Evolutionary conservation across 1,140 invertebrate species (phyloP).

Genomic region (Eriosoma lanigerum): DNA sequence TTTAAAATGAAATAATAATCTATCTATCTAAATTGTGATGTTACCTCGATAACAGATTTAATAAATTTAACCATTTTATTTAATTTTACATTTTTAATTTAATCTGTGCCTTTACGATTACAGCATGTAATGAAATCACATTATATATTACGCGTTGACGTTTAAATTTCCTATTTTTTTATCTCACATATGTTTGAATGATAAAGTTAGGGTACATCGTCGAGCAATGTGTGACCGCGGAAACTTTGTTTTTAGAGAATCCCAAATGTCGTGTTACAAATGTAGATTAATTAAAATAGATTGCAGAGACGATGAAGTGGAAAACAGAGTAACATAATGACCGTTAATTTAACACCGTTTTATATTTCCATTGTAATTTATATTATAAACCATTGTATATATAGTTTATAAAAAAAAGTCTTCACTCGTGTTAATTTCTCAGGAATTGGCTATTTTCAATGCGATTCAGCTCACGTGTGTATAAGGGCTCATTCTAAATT

Average conservation of each 20-base stretch:
- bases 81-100: no score
- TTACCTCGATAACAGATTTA: no score
- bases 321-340: neutral
- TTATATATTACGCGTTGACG: neutral
- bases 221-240: neutral
- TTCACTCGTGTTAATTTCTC: neutral
- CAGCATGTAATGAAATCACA: no score
- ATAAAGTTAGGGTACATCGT: neutral
- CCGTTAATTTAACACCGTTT: slow-evolving; percentile 2
- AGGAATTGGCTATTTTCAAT: neutral
- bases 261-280: slow-evolving; percentile 4
- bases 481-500: neutral
- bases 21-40: no score
- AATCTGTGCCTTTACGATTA: no score
- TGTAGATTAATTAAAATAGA: slow-evolving; percentile 30
- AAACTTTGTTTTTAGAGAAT: slow-evolving; percentile 12
- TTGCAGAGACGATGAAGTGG: neutral
- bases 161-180: neutral
- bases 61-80: no score
- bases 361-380: neutral
- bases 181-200: neutral
- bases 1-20: no score
- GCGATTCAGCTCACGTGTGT: neutral
- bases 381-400: neutral
- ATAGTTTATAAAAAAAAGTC: neutral